Conservation (phyloP, 2,113 vertebrate species). For the Gambusia affinis region DNA sequence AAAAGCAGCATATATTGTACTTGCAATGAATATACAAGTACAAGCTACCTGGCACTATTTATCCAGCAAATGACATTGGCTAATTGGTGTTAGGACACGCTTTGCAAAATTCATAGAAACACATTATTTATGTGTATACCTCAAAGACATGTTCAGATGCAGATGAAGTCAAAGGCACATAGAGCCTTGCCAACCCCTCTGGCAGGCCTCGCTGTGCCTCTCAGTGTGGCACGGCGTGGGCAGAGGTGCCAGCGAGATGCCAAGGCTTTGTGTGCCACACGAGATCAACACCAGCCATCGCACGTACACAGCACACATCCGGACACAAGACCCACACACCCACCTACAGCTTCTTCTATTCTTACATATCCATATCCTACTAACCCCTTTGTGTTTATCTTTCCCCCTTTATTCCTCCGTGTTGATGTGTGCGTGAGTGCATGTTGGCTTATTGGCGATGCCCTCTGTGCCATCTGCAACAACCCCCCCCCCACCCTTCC, state of each 20-base stretch:
- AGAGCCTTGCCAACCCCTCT: slow-evolving; percentile 62
- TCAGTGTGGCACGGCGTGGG: slow-evolving; percentile 70
- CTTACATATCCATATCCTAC: slow-evolving; percentile 15
- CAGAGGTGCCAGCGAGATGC: slow-evolving; percentile 69
- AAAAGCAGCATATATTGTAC: slow-evolving; percentile 16
- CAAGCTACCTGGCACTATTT: slow-evolving; percentile 3
- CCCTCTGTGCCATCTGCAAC: slow-evolving; percentile 86
- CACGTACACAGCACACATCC: slow-evolving; percentile 38
- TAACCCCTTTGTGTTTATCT: slow-evolving; percentile 18
- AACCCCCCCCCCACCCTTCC: slow-evolving; percentile 31
- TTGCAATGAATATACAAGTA: not conserved
- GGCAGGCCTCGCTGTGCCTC: slow-evolving; percentile 64
- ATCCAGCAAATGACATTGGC: not conserved
- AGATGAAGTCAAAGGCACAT: slow-evolving; percentile 48
- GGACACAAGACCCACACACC: slow-evolving; percentile 44
- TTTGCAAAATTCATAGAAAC: not conserved
- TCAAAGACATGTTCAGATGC: slow-evolving; percentile 35
- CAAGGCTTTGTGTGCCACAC: slow-evolving; percentile 71
- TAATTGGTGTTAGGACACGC: not conserved
- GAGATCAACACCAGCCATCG: slow-evolving; percentile 49
- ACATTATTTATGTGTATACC: slow-evolving; percentile 1
- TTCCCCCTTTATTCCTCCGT: slow-evolving; percentile 10
- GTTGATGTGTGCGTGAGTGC: slow-evolving; percentile 26
- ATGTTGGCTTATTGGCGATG: slow-evolving; percentile 78
- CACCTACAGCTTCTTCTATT: slow-evolving; percentile 17